Evolutionary conservation across 1,140 invertebrate genomes (phyloP).

Genomic region (Portunus trituberculatus): DNA sequence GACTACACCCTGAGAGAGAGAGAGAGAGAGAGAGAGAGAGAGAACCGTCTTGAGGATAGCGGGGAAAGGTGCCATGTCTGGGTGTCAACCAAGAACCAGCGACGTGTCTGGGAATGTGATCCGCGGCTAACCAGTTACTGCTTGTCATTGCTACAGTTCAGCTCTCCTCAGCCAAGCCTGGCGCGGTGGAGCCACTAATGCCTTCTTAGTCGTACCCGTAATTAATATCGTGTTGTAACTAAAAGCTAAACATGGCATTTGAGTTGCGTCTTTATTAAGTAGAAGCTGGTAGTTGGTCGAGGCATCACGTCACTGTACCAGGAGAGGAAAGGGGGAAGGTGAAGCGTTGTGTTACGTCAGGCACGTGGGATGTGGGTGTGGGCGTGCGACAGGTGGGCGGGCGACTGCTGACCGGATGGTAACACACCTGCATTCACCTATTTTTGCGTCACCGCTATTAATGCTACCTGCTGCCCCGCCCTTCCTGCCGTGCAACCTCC

Average conservation of each 20-base stretch:
- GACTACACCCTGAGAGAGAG: not conserved
- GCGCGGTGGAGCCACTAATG: not conserved
- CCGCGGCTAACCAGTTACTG: slow-evolving; percentile 32
- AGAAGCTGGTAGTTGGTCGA: not conserved
- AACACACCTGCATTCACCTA: slow-evolving; percentile 5
- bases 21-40: no score
- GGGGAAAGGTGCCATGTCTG: not conserved
- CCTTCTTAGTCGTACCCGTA: not conserved
- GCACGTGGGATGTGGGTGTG: not conserved
- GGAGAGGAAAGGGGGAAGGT: not conserved
- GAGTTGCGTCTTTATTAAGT: no score
- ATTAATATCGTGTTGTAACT: no score
- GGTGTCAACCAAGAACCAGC: no score
- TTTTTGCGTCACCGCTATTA: slow-evolving; percentile 27
- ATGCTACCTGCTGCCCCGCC: slow-evolving; percentile 21
- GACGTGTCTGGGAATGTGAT: slow-evolving; percentile 2
- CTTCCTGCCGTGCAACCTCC: not conserved
- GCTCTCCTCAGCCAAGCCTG: not conserved
- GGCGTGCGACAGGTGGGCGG: not conserved
- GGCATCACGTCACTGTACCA: not conserved
- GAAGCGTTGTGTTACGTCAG: not conserved
- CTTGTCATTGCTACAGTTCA: not conserved
- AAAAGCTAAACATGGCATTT: no score
- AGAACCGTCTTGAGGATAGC: not conserved
- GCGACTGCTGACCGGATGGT: not conserved